These are phyloP conservation scores for Yponomeuta malinellus DNA, from an alignment of 2,888 invertebrate species.

Conservation along the genomic window DNA sequence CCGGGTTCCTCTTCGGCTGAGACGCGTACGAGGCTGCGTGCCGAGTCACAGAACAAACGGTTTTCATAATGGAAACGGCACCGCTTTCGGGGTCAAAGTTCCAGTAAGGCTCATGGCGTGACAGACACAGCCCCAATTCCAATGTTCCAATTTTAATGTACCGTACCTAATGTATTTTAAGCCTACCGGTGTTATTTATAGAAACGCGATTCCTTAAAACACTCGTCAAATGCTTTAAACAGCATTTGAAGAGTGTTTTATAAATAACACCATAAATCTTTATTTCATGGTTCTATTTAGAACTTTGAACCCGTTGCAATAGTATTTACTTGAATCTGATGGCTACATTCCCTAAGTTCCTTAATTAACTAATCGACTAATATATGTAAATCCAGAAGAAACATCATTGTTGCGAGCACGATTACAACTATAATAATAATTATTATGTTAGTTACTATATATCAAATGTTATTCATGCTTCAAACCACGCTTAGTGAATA, in stretches of 20 bases:
- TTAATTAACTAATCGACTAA: neutral
- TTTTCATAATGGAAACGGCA: constrained; percentile 52
- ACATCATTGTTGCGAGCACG: too few species aligned
- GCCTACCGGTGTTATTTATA: neutral
- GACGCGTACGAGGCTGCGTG: constrained; percentile 51
- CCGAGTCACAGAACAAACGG: constrained; percentile 68
- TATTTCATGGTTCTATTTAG: neutral
- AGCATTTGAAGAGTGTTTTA: neutral
- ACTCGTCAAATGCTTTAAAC: too few species aligned
- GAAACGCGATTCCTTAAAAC: too few species aligned
- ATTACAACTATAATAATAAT: too few species aligned
- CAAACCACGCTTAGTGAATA: neutral
- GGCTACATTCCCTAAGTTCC: neutral
- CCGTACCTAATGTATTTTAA: too few species aligned
- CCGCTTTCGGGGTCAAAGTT: constrained; percentile 4
- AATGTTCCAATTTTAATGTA: neutral
- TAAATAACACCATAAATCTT: too few species aligned
- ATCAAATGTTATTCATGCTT: neutral
- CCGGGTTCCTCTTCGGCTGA: constrained; percentile 75
- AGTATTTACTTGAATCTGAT: neutral
- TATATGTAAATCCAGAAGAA: too few species aligned
- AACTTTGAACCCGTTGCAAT: constrained; percentile 1
- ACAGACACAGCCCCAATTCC: neutral
- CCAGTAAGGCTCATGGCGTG: neutral
- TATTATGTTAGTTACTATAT: neutral